Evolutionary conservation across 2,888 invertebrate genomes (phyloP).

Genomic region (Acanthacorydalis orientalis): DNA sequence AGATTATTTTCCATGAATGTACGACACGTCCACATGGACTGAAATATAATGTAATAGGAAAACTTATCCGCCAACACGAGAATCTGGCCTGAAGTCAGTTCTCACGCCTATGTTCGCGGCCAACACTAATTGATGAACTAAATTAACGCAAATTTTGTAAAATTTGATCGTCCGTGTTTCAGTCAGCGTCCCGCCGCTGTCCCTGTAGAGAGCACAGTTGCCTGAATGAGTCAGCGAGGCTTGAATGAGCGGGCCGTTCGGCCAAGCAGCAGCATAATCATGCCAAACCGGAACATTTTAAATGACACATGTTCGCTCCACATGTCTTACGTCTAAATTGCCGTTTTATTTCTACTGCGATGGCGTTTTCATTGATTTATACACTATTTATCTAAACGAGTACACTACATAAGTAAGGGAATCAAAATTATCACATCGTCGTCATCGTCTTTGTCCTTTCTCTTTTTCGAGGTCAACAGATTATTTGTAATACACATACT

Average conservation of each 20-base stretch:
- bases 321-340: too few relatives aligned
- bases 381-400: too few relatives aligned
- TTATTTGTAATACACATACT: too few relatives aligned
- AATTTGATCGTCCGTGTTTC: conserved; percentile 11
- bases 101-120: conserved; percentile 16
- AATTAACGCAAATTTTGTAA: conserved; percentile 15
- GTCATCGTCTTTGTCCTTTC: too few relatives aligned
- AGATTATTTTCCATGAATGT: too few relatives aligned
- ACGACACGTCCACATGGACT: too few relatives aligned
- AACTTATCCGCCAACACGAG: conserved; percentile 6
- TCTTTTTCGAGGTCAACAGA: too few relatives aligned
- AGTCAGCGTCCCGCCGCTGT: conserved; percentile 3
- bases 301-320: conserved; percentile 9
- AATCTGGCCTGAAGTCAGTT: conserved; percentile 12
- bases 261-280: conserved; percentile 5
- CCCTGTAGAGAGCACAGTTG: conserved; percentile 8
- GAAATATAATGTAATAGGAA: too few relatives aligned
- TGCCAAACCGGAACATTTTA: conserved; percentile 10
- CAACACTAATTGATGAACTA: conserved; percentile 11
- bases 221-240: conserved; percentile 8
- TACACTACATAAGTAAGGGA: too few relatives aligned
- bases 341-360: too few relatives aligned
- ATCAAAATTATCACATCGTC: too few relatives aligned
- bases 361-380: too few relatives aligned
- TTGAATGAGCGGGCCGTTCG: conserved; percentile 1